Evolutionary conservation across 1,140 invertebrate species (phyloP), one percentile per base, ranked within the genome.

Genomic region (Apis florea): DNA sequence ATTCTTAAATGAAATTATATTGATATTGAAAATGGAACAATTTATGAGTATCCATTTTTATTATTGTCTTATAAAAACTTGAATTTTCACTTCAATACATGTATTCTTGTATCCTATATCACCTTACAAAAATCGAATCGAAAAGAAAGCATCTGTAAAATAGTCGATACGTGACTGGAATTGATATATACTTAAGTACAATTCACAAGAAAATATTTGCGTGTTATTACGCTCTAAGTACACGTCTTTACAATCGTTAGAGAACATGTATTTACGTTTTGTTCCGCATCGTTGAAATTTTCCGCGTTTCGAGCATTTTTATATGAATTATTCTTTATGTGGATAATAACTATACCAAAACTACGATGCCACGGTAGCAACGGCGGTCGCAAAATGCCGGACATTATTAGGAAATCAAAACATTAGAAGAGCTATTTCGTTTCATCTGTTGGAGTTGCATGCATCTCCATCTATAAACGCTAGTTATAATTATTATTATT

Each of bases 291-390:
- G 19, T 51, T 9, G 19, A 58, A 69, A 61, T n/a, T 59, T n/a
- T 31, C 12, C 59, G 9, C 24, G n/a, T 26, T 78, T 56, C 17
- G 12, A 31, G 21, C 66, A 13, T 19, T 68, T 17, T 10, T 59
- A 53, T 5, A 64, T 1, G 31, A 24, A 24, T 59, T 64, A 53
- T n/a, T 53, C 69, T 71, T 70, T 74, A n/a, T 26, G 21, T 21
- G 51, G 31, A 40, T 66, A 15, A 63, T n/a, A 72, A 79, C 66
- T 81, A 40, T 64, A 63, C 56, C 69, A 85, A 83, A 90, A 88
- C 86, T 79, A 77, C 84, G 81, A 88, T 85, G 86, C 84, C 81
- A 83, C 82, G 77, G 83, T 87, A 89, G 86, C 85, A 90, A 90
- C 89, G 90, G 86, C 86, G 88, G 85, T 89, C 85, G 86, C 85